A percentile compares a stretch with the other conserved stretches of the same genome.
These are phyloP conservation scores for Channa argus DNA, from an alignment of 2,113 vertebrate species.

Conservation along the genomic window DNA sequence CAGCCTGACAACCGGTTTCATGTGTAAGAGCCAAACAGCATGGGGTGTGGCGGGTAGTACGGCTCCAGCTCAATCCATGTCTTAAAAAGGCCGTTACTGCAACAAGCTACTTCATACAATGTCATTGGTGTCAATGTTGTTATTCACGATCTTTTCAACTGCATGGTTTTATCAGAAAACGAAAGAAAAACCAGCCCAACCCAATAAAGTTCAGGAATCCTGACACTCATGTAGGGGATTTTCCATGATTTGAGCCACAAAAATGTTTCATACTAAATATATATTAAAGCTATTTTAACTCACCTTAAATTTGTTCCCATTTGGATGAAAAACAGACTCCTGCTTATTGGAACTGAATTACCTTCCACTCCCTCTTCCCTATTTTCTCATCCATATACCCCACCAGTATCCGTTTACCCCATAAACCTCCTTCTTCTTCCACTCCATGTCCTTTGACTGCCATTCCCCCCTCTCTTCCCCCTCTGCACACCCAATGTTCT, in stretches of 20 bases:
- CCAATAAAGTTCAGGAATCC: conserved; percentile 25
- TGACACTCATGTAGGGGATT: conserved; percentile 8
- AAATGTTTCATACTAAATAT: conserved; percentile 21
- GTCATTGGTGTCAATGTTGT: too few species aligned
- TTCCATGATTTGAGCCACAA: conserved; percentile 20
- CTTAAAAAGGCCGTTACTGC: background rate
- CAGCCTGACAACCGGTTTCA: conserved; percentile 60
- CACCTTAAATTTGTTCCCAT: conserved; percentile 42
- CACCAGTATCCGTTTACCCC: conserved; percentile 35
- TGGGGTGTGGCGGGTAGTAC: conserved; percentile 52
- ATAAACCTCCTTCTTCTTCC: conserved; percentile 24
- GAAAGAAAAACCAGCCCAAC: conserved; percentile 35
- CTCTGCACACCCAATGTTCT: conserved; percentile 35
- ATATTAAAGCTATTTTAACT: background rate
- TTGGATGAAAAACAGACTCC: conserved; percentile 71
- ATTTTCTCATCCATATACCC: conserved; percentile 11
- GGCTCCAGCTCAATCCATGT: conserved; percentile 27
- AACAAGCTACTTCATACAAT: too few species aligned
- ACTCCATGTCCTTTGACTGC: conserved; percentile 25
- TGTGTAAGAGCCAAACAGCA: conserved; percentile 29
- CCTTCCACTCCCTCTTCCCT: conserved; percentile 12
- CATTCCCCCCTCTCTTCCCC: conserved; percentile 12
- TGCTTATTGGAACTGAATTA: conserved; percentile 67
- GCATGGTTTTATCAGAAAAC: conserved; percentile 11
- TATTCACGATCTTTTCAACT: too few species aligned